Evolutionary conservation across 1,140 invertebrate genomes (phyloP), one percentile per base, ranked within the genome.

Genomic region (Phenacoccus solenopsis): DNA sequence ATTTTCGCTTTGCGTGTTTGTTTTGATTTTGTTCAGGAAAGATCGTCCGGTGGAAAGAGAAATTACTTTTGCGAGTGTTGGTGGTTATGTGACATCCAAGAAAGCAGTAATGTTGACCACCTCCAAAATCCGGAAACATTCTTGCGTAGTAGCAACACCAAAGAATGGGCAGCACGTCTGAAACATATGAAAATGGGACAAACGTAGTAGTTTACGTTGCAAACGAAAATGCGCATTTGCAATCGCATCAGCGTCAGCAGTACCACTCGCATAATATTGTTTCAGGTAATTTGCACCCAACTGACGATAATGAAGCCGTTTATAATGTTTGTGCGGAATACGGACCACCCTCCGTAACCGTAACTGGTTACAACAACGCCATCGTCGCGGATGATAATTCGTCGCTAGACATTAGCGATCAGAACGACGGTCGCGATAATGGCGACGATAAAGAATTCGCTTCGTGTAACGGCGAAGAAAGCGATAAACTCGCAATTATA

Each of bases 161-260:
- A 64, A 64, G 59, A 64, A 64, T 64, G 59, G 59, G 59, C 59
- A 64, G 59, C 59, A 64, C 59, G 59, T 64, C 59, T 64, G 59
- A 64, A 64, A 64, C 59, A 3, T 64, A 64, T 27, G 59, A 64
- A 64, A 64, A 64, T 64, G 59, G 59, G 10, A 64, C 59, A 64
- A 64, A 64, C 59, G 59, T 64, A 64, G 59, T 64, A 27, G 59
- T 64, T 16, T 64, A 64, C 25, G 59, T 64, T 64, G 59, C 59
- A 64, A 64, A 64, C 20, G 59, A 64, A 64, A 24, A 64, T 64
- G 59, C 59, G 21, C 59, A 27, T 27, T 24, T 64, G 13, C 56
- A 59, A 22, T 64, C 59, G 59, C 59, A 64, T 9, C 59, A 64
- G 56, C 56, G 20, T 20, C 59, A 64, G 10, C 59, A 64, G 21